A percentile compares a stretch with the other conserved stretches of the same genome.
phyloP scores from a whole-genome alignment of 2,113 vertebrate genomes.

The Galemys pyrenaicus region DNA sequence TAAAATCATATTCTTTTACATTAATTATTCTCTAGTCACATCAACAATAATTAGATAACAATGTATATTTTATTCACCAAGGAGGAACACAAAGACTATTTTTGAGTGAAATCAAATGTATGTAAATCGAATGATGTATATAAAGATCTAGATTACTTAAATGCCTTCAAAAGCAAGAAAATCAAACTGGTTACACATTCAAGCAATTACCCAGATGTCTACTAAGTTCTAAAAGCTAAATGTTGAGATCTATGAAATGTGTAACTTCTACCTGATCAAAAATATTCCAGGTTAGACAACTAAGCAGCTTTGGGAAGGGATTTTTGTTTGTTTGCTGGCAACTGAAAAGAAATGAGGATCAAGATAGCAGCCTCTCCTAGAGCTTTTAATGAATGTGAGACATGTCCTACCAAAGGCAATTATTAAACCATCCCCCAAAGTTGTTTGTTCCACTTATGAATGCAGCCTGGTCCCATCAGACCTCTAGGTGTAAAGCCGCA shows the following conservation, averaged over 20 bases:
- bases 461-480: neutral
- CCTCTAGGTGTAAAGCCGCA: slow-evolving; percentile 48
- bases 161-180: slow-evolving; percentile 1
- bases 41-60: slow-evolving; percentile 55
- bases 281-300: neutral
- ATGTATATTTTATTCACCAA: slow-evolving; percentile 59
- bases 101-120: neutral
- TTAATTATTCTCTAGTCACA: slow-evolving; percentile 51
- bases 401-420: slow-evolving; percentile 58
- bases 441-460: neutral
- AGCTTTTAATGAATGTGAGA: slow-evolving; percentile 58
- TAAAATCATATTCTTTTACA: slow-evolving; percentile 27
- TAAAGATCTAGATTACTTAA: slow-evolving; percentile 42
- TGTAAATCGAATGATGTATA: neutral
- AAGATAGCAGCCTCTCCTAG: slow-evolving; percentile 17
- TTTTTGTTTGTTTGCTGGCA: slow-evolving; percentile 16
- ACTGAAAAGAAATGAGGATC: slow-evolving; percentile 54
- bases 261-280: neutral
- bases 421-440: slow-evolving; percentile 61
- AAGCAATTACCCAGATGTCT: neutral
- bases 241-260: neutral
- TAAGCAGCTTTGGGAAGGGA: neutral
- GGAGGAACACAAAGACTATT: slow-evolving; percentile 41
- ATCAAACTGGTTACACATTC: neutral
- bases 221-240: neutral